Evolutionary conservation across 30 jellyfish, hydroid and myxozoan species (phyloP).

Genomic region (Cassiopea xamachana): DNA sequence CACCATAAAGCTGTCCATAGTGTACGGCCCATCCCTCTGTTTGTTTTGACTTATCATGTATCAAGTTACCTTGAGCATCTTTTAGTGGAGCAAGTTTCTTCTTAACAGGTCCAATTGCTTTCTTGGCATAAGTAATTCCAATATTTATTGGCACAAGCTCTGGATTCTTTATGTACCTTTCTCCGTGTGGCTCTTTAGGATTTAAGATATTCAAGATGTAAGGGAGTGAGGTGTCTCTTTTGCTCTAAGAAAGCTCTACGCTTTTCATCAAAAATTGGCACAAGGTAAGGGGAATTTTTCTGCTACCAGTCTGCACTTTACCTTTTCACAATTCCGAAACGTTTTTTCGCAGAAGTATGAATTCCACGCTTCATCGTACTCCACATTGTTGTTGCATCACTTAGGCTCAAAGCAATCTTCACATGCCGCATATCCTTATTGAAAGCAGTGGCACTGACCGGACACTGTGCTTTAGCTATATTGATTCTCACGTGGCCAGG

Average conservation of each 20-base stretch:
- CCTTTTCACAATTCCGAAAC: constrained; percentile 12
- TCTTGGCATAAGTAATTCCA: background rate
- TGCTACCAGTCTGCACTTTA: constrained; percentile 33
- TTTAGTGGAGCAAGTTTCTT: background rate
- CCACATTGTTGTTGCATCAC: background rate
- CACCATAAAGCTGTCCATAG: background rate
- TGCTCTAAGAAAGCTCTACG: constrained; percentile 1
- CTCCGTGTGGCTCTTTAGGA: background rate
- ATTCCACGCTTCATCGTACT: background rate
- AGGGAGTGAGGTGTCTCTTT: background rate
- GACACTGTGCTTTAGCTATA: background rate
- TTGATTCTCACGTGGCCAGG: background rate
- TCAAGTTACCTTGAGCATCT: background rate
- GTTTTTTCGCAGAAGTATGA: background rate
- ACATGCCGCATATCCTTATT: background rate
- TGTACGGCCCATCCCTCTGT: background rate
- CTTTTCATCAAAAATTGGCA: constrained; percentile 22
- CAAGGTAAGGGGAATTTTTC: constrained; percentile 1
- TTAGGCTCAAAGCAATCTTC: background rate
- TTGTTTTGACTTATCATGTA: background rate
- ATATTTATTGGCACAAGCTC: constrained; percentile 20
- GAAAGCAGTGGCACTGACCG: background rate
- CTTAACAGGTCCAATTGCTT: constrained; percentile 5
- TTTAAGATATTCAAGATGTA: background rate
- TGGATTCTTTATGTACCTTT: background rate